Evolutionary conservation across 2,113 vertebrate species (phyloP).

Genomic region (Chascanopsetta lugubris): DNA sequence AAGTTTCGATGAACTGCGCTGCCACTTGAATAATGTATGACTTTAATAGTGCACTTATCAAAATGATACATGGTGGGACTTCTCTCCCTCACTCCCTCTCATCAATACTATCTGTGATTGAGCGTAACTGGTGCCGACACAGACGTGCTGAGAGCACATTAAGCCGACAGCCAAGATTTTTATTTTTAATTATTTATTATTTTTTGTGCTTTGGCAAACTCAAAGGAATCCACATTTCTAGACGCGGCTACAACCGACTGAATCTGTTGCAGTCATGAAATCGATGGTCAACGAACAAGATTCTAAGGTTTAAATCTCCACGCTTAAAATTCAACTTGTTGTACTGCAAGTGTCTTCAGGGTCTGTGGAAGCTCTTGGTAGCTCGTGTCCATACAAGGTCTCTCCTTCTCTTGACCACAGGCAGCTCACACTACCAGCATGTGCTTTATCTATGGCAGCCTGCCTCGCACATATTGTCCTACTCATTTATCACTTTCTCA

Average conservation of each 20-base stretch:
- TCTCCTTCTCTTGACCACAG: conserved; percentile 38
- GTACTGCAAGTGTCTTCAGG: background rate
- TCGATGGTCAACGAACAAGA: conserved; percentile 4
- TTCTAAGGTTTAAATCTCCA: conserved; percentile 18
- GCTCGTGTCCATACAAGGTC: conserved; percentile 19
- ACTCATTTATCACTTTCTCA: conserved; percentile 69
- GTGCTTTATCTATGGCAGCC: conserved; percentile 57
- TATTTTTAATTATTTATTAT: no score
- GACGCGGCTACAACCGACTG: conserved; percentile 25
- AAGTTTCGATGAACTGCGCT: background rate
- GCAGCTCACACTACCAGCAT: conserved; percentile 45
- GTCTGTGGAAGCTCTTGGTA: background rate
- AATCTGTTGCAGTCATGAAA: conserved; percentile 22
- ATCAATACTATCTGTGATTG: background rate
- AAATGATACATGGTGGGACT: background rate
- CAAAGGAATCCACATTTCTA: conserved; percentile 21
- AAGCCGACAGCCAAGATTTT: conserved; percentile 22
- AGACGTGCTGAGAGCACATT: conserved; percentile 11
- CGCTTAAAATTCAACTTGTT: background rate
- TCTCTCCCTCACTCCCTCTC: no score
- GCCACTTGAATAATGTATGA: background rate
- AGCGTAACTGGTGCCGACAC: background rate
- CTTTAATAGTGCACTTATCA: background rate
- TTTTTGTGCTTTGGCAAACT: conserved; percentile 14
- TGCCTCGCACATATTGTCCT: conserved; percentile 52